A percentile compares a stretch with the other conserved stretches of the same genome.
phyloP scores from a whole-genome alignment of 1,140 invertebrate species.

The Drosophila mojavensis region DNA sequence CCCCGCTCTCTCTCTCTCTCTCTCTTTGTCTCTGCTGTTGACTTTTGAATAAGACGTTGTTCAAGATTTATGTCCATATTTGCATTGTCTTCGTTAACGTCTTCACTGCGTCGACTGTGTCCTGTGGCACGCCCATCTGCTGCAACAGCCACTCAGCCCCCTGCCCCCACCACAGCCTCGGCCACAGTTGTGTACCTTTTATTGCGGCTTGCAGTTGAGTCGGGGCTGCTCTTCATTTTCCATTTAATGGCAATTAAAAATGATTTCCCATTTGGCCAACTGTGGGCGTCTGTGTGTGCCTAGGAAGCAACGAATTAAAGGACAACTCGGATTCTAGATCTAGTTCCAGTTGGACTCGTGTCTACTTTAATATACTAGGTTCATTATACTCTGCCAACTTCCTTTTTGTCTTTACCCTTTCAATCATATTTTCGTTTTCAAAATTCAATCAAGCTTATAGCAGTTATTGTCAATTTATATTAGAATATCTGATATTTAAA shows the following conservation, averaged over 20 bases:
- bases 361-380: no score
- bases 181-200: constrained; percentile 10
- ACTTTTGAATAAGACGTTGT: constrained; percentile 49
- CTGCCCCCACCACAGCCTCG: no score
- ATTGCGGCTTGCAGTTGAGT: not conserved
- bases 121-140: constrained; percentile 27
- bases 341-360: no score
- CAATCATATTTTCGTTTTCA: no score
- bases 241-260: constrained; percentile 46
- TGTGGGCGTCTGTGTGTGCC: constrained; percentile 3
- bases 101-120: constrained; percentile 20
- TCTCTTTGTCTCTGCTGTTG: constrained; percentile 29
- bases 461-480: no score
- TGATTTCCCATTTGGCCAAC: constrained; percentile 26
- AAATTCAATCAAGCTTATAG: not conserved
- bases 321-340: not conserved
- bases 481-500: no score
- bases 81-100: constrained; percentile 52
- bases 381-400: no score
- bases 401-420: no score
- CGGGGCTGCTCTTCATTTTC: constrained; percentile 15
- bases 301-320: constrained; percentile 3
- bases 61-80: constrained; percentile 61
- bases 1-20: no score
- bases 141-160: not conserved